Base-by-base conservation (phyloP, 2,113 vertebrate genomes). In the Xyliphius kryptos region DNA sequence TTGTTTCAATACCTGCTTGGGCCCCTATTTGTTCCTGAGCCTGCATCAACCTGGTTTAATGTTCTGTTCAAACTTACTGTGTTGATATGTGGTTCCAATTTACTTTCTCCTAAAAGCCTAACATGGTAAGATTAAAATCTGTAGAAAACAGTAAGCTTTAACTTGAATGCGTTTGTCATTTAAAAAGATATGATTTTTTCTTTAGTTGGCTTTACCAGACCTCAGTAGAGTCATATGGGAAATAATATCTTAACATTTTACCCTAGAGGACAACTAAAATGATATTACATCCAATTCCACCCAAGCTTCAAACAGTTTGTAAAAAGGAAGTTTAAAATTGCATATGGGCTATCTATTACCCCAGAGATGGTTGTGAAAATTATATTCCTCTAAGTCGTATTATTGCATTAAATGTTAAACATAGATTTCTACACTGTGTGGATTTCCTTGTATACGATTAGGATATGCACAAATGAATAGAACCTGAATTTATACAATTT, bases 301-400 rank as follows among this genome's bases (percentile, higher is more conserved):
- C n/a, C 13, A 22, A 44, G 20, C 11, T 46, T 20, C 15, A 59
- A 44, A 11, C 22, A 22, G 9, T 58, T 58, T 32, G 14, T 20
- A 58, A 20, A 26, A 10, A 46, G 19, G 41, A 12, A 21, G 44
- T 46, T 59, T 17, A 47, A 59, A 47, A 47, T 36, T 46, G 56
- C 44, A 9, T 3, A 59, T 16, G 32, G 26, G 43, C 15, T 36
- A 10, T 60, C 32, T 36, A 38, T 17, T 22, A 48, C 11, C 21
- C 21, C 43, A 16, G 9, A 48, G 44, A 48, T 36, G 21, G 26
- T 32, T n/a, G 19, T n/a, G 9, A n/a, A 57, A 21, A 44, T 21
- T 43, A 12, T 57, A 32, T 46, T 46, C 43, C 3, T 15, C 0
- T 20, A 26, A n/a, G 17, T 22, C 3, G 20, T 10, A 15, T 7